Percentiles rank a stretch among this genome's conserved stretches.
These are phyloP conservation scores for Polyommatus iphigenia DNA, from an alignment of 2,888 invertebrate species.

Conservation along the genomic window DNA sequence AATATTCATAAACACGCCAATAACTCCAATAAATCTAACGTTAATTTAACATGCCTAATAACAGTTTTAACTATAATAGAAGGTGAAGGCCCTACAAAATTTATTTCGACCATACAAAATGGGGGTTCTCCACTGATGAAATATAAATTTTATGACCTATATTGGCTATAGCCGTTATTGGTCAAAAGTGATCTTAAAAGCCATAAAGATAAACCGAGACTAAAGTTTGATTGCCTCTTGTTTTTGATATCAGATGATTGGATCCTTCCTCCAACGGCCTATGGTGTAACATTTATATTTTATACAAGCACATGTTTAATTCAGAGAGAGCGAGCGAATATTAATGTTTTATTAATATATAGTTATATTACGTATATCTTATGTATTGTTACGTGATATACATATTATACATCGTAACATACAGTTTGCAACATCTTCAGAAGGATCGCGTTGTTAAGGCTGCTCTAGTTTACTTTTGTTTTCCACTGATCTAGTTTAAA, in stretches of 20 bases:
- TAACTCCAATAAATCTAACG: not conserved
- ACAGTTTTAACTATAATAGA: not conserved
- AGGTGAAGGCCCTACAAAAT: not conserved
- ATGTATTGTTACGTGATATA: not conserved
- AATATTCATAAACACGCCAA: no score
- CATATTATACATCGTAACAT: not conserved
- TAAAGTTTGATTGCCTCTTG: not conserved
- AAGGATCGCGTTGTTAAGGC: constrained; percentile 8
- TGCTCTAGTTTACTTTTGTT: constrained; percentile 13
- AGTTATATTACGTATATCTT: not conserved
- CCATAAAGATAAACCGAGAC: not conserved
- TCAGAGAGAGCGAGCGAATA: not conserved
- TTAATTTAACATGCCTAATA: not conserved
- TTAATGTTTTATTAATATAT: constrained; percentile 14
- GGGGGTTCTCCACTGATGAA: not conserved
- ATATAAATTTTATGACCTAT: not conserved
- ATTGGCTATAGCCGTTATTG: not conserved
- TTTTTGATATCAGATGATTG: not conserved
- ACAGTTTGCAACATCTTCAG: constrained; percentile 15
- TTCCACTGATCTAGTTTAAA: constrained; percentile 20
- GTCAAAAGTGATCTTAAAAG: not conserved
- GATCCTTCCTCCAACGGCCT: not conserved
- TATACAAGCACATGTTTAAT: not conserved
- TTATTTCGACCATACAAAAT: not conserved
- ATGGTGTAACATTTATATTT: not conserved